A percentile compares a stretch with the other conserved stretches of the same genome.
Evolutionary conservation across 2,888 invertebrate genomes (phyloP).

Genomic region (Zygothrica quintamaculata): DNA sequence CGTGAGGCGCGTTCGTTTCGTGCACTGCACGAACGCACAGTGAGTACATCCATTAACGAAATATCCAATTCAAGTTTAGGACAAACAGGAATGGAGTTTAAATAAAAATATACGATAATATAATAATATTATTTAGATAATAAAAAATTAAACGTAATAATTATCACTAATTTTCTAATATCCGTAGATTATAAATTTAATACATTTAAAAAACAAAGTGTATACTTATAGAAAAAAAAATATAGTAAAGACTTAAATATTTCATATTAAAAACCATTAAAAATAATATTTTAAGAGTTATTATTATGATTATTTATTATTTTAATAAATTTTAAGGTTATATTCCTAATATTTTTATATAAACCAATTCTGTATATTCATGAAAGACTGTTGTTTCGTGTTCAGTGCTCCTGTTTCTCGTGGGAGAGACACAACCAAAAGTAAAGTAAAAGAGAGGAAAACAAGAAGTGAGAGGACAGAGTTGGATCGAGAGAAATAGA

Average conservation of each 20-base stretch:
- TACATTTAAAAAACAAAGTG: too few species aligned
- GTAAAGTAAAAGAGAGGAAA: constrained; percentile 32
- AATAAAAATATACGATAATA: neutral
- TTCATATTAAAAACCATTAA: too few species aligned
- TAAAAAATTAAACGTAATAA: neutral
- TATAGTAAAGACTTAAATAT: too few species aligned
- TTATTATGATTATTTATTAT: too few species aligned
- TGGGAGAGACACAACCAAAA: constrained; percentile 42
- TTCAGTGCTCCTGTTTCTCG: constrained; percentile 58
- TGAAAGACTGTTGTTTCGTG: constrained; percentile 51
- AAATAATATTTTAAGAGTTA: too few species aligned
- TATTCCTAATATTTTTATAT: constrained; percentile 24
- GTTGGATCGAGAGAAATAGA: constrained; percentile 21
- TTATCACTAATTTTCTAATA: too few species aligned
- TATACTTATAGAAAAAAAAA: too few species aligned
- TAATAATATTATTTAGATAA: neutral
- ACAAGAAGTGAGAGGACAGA: constrained; percentile 22
- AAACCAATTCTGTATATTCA: constrained; percentile 35
- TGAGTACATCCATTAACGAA: constrained; percentile 28
- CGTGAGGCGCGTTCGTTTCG: constrained; percentile 66
- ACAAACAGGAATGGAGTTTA: too few species aligned
- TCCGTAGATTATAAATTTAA: too few species aligned
- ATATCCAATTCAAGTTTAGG: neutral
- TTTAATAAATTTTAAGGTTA: neutral
- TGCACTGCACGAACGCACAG: constrained; percentile 59